These are phyloP conservation scores for Zaprionus africanus DNA, from an alignment of 1,140 invertebrate genomes.

Conservation along the genomic window DNA sequence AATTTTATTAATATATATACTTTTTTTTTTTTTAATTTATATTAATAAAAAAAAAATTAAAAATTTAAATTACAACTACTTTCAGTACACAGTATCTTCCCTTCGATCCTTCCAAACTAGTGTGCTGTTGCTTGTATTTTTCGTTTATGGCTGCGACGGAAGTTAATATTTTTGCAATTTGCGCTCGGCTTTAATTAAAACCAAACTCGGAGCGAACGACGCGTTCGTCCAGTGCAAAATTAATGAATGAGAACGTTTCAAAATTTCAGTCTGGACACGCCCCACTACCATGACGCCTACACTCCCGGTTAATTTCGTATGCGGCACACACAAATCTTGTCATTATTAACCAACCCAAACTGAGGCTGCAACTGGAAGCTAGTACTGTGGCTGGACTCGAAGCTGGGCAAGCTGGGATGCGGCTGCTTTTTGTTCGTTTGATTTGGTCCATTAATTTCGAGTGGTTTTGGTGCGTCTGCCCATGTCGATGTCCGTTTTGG, in stretches of 20 bases:
- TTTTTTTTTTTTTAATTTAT: too few species aligned
- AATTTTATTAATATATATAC: too few species aligned
- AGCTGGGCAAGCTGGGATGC: conserved; percentile 3
- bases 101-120: not conserved
- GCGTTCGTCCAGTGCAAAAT: conserved; percentile 56
- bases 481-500: conserved; percentile 3
- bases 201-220: conserved; percentile 32
- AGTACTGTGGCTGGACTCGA: conserved; percentile 18
- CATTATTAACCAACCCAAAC: conserved; percentile 70
- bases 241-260: conserved; percentile 55
- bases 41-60: too few species aligned
- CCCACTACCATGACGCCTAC: not conserved
- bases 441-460: conserved; percentile 78
- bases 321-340: conserved; percentile 75
- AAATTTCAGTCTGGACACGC: conserved; percentile 43
- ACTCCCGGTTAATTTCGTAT: conserved; percentile 68
- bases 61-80: too few species aligned
- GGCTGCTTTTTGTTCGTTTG: conserved; percentile 64
- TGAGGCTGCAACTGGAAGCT: conserved; percentile 3
- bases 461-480: conserved; percentile 40
- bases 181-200: conserved; percentile 63
- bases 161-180: conserved; percentile 74
- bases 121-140: conserved; percentile 1
- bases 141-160: conserved; percentile 34
- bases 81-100: not conserved